A percentile compares a stretch with the other conserved stretches of the same genome.
These are phyloP conservation scores for Xestobium rufovillosum DNA, from an alignment of 2,888 invertebrate genomes.

Conservation along the genomic window DNA sequence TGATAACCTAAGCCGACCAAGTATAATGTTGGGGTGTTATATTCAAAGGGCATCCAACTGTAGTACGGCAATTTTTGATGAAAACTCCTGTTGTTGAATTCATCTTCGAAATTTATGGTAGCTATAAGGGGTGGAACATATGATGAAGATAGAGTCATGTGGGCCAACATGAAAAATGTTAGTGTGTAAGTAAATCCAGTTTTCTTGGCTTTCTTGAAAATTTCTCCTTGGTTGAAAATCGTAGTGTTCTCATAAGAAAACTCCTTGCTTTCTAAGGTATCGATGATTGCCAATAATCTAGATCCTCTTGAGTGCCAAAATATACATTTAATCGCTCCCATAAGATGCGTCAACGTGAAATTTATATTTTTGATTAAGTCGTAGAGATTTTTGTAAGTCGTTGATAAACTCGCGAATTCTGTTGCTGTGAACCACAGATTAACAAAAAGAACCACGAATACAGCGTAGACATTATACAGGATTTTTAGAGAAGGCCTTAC, in stretches of 20 bases:
- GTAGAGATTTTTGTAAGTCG: slow-evolving; percentile 28
- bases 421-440: slow-evolving; percentile 33
- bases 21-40: slow-evolving; percentile 30
- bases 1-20: slow-evolving; percentile 35
- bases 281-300: slow-evolving; percentile 27
- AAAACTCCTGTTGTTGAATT: slow-evolving; percentile 15
- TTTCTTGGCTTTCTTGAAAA: slow-evolving; percentile 26
- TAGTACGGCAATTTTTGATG: slow-evolving; percentile 30
- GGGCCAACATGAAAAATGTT: slow-evolving; percentile 30
- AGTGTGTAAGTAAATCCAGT: slow-evolving; percentile 30
- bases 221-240: slow-evolving; percentile 27
- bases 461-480: slow-evolving; percentile 29
- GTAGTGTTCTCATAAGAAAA: slow-evolving; percentile 29
- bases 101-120: slow-evolving; percentile 11
- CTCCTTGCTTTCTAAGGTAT: slow-evolving; percentile 26
- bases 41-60: slow-evolving; percentile 37
- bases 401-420: slow-evolving; percentile 32
- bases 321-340: slow-evolving; percentile 34
- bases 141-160: slow-evolving; percentile 31
- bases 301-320: slow-evolving; percentile 31
- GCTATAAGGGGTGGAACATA: slow-evolving; percentile 31
- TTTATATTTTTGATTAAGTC: slow-evolving; percentile 36
- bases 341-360: slow-evolving; percentile 33
- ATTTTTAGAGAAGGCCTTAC: slow-evolving; percentile 20
- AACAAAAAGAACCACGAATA: slow-evolving; percentile 30